Evolutionary conservation across 2,888 invertebrate genomes (phyloP), one percentile per base, ranked within the genome.

Genomic region (Nomada hirtipes): DNA sequence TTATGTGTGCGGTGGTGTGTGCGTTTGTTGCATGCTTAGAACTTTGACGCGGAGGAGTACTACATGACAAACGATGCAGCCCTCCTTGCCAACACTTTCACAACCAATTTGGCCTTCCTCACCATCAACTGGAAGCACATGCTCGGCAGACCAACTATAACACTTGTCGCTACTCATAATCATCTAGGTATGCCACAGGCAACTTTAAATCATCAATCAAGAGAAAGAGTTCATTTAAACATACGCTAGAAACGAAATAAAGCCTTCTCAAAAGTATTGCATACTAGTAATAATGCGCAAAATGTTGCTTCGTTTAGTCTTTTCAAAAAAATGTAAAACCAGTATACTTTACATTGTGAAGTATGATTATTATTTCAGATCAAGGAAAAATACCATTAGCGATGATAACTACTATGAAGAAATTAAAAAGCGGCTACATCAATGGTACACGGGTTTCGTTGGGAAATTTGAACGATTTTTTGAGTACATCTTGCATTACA

Each of bases 401-500:
- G 0, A 98, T 99, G 96, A 97, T 99, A 89, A 98, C 98, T 2
- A 99, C 99, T 1, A 98, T 99, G 96, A 98, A 99, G 92, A 99
- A 99, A 94, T 95, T 99, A 4, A 98, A 99, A 94, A 99, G 98
- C 80, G 99, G 99, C 13, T 99, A 99, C 93, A 98, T 99, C 72
- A 99, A 99, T 92, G 99, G 99, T n/a, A 99, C 99, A 0, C 96
- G 99, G 89, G 99, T 99, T 0, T 98, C 98, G 76, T 94, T 99
- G 79, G 99, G 99, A n/a, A 97, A 97, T 92, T 94, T 99, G 47
- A 97, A 97, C 85, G 99, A 99, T 88, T 99, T 99, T 93, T 94
- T 99, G 77, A 99, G 97, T 91, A 99, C 99, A 0, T 99, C 99
- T 2, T 99, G 99, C 84, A 98, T 99, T 64, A 99, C 99, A 0